Percentiles rank a stretch among this genome's conserved stretches.
Evolutionary conservation across 2,888 invertebrate species (phyloP).

Genomic region (Drosophila nigricruria): DNA sequence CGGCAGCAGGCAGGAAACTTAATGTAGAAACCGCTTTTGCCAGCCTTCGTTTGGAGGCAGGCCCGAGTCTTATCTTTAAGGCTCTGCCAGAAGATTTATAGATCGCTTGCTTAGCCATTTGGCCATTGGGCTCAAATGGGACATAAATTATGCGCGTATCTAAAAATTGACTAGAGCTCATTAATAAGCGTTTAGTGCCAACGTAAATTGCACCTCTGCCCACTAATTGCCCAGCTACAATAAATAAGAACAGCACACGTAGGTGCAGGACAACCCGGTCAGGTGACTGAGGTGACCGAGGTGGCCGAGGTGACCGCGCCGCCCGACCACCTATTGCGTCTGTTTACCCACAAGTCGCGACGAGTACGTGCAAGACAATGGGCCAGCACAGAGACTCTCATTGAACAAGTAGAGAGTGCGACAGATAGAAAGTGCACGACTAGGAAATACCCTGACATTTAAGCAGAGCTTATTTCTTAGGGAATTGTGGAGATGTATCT

Average conservation of each 20-base stretch:
- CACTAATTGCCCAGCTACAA: conserved; percentile 57
- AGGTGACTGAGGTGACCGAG: conserved; percentile 12
- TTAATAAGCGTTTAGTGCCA: conserved; percentile 75
- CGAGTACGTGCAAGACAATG: conserved; percentile 30
- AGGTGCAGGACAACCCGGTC: conserved; percentile 39
- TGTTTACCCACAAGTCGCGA: conserved; percentile 8
- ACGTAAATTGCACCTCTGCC: conserved; percentile 35
- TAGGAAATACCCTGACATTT: neutral
- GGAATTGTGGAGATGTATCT: neutral
- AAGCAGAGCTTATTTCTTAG: neutral
- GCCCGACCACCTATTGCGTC: conserved; percentile 48
- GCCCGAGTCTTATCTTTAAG: conserved; percentile 42
- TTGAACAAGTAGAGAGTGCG: conserved; percentile 7
- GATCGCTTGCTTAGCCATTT: conserved; percentile 40
- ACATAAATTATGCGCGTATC: conserved; percentile 55
- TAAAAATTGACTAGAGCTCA: conserved; percentile 57
- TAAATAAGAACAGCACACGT: conserved; percentile 45
- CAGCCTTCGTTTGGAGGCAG: neutral
- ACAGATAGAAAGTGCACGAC: neutral
- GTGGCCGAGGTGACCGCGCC: neutral
- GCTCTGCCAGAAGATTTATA: conserved; percentile 66
- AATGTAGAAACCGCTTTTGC: neutral
- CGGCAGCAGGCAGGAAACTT: conserved; percentile 1
- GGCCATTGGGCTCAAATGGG: conserved; percentile 13
- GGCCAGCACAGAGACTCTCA: conserved; percentile 16